phyloP scores from a whole-genome alignment of 2,797 vertebrate species.

The Enteromius thamalakanensis region DNA sequence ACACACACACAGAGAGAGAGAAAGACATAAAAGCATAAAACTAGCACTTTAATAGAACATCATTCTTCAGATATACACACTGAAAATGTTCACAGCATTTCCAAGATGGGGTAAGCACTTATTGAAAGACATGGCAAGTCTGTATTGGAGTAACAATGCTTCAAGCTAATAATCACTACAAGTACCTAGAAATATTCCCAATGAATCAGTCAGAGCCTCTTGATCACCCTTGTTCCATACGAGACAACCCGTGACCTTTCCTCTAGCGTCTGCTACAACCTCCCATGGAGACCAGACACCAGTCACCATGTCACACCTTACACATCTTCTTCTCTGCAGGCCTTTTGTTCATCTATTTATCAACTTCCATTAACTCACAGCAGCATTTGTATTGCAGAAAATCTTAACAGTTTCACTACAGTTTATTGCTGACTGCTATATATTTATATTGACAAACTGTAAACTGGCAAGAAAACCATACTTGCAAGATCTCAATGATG shows the following conservation, averaged over 20 bases:
- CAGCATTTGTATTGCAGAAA: background rate
- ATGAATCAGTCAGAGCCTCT: background rate
- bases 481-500: background rate
- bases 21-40: conserved; percentile 25
- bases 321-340: conserved; percentile 10
- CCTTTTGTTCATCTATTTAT: background rate
- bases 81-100: background rate
- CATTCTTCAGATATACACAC: background rate
- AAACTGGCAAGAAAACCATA: background rate
- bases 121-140: background rate
- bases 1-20: conserved; percentile 12
- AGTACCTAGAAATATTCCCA: conserved; percentile 23
- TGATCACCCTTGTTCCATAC: conserved; percentile 39
- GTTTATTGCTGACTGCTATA: background rate
- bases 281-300: conserved; percentile 36
- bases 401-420: background rate
- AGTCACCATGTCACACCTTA: background rate
- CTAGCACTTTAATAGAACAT: background rate
- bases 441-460: background rate
- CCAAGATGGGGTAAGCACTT: background rate
- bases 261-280: conserved; percentile 10
- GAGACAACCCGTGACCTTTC: conserved; percentile 50
- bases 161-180: background rate
- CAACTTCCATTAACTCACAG: conserved; percentile 33
- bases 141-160: background rate